Evolutionary conservation across 2,797 vertebrate species (phyloP), one percentile per base, ranked within the genome.

Genomic region (Molossus molossus): DNA sequence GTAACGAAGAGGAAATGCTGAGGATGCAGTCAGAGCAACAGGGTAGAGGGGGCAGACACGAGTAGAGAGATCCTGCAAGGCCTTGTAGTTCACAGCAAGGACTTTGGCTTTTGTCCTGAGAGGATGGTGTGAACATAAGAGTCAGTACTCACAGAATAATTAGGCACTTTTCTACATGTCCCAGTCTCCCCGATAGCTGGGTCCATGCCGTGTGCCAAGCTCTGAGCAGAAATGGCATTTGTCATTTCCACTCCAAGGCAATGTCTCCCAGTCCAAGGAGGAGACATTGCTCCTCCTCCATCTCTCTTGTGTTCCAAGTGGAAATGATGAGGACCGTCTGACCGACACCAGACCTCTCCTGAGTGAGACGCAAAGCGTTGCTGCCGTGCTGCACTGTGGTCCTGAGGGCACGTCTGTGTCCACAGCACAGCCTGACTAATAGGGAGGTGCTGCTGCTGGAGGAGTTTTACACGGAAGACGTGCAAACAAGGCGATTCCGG

Each of bases 1-100:
- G 29, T 1, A 13, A 48, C 20, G 29, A 40, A 33, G 10, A 64
- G 7, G 15, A 76, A 62, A 69, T 1, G 6, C n/a, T 0, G 18
- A 17, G 17, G 65, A 80, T 7, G 7, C 23, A 81, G 27, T 20
- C 12, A 9, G 53, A 58, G 15, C 18, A 25, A n/a, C 12, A 25
- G 40, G 7, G 11, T 6, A 50, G n/a, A 5, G 2, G 3, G 2
- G 5, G 3, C 1, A 27, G 14, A 37, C 25, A 15, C 0, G 2
- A 90, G 70, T 72, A 25, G 25, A 3, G 8, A 80, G 33, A 27
- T 60, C 53, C 53, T 18, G 11, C 8, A 76, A 53, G 55, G 29
- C 11, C 40, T 27, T 64, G 14, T 20, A 27, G n/a, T 58, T 79
- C 33, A 80, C 45, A n/a, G 8, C 14, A 79, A 64, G n/a, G 64